Conservation (phyloP, 2,113 vertebrate species). For the Ochotona curzoniae region DNA sequence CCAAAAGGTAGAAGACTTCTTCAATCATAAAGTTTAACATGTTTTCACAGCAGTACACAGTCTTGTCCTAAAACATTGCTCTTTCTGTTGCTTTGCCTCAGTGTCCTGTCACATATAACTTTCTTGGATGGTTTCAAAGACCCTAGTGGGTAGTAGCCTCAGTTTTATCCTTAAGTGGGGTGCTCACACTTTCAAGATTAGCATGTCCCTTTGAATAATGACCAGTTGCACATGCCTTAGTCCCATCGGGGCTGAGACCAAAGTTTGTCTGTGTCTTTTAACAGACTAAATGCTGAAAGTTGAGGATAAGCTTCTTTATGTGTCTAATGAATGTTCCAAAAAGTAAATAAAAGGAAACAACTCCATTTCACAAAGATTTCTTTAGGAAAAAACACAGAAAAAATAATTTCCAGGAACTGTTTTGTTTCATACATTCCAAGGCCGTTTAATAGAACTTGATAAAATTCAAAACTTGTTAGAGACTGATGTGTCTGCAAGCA, state of each 20-base stretch:
- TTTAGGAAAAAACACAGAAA: not conserved
- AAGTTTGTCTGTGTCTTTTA: not conserved
- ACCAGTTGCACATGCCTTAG: not conserved
- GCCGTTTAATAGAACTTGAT: not conserved
- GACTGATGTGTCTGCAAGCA: not conserved
- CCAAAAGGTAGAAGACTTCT: not conserved
- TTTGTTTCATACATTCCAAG: slow-evolving; percentile 52
- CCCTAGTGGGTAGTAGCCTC: not conserved
- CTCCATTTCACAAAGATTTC: slow-evolving; percentile 14
- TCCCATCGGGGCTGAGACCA: not conserved
- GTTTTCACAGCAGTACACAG: not conserved
- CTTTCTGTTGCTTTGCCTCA: not conserved
- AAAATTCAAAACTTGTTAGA: slow-evolving; percentile 17
- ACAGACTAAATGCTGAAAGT: not conserved
- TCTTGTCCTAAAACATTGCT: not conserved
- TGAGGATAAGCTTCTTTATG: not conserved
- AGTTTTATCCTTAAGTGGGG: not conserved
- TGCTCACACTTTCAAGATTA: not conserved
- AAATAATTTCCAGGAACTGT: not conserved
- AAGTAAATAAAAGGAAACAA: slow-evolving; percentile 14
- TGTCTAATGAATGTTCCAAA: not conserved
- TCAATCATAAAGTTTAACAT: not conserved
- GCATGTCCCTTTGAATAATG: not conserved
- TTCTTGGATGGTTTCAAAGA: not conserved
- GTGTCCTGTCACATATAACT: not conserved